Evolutionary conservation across 2,797 vertebrate species (phyloP), one percentile per base, ranked within the genome.

Genomic region (Liasis olivaceus): DNA sequence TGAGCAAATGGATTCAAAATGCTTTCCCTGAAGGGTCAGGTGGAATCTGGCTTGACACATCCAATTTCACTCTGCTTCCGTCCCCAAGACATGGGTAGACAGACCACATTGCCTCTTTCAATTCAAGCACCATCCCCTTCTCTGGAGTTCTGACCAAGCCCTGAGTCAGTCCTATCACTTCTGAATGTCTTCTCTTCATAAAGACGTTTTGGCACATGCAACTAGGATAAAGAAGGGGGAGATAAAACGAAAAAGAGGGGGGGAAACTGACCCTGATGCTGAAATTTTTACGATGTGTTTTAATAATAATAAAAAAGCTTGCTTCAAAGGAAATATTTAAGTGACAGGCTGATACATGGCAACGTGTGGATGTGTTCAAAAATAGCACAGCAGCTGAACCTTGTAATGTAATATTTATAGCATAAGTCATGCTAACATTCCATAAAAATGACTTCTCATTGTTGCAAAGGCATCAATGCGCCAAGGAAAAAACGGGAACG

Each of bases 1-100:
- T 94, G 96, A 97, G 96, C 95, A 97, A 97, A 98, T 98, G 97
- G 97, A 96, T 95, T 95, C 96, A 97, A 97, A 97, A 97, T 97
- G 96, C 96, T 97, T 97, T 97, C 96, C 96, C 95, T 97, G 96
- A 97, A 97, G 94, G 97, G 97, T 97, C 97, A 95, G 96, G 95
- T 96, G 94, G 96, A 96, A 97, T 98, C 97, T 97, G 66, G 91
- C 94, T 95, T 95, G 95, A 97, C 93, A 94, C 95, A 95, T 94
- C 93, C 93, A 94, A 92, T 90, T 94, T 94, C 95, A 94, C 91
- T 95, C 94, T 91, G 93, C 93, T 97, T 96, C 95, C 94, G 86
- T 92, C 94, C 85, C 93, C 54, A 95, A 95, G 93, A 89, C 94
- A 90, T 86, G 88, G 91, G 1, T 92, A 90, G 89, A 93, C 95